Percentiles rank a stretch among this genome's conserved stretches.
These are phyloP conservation scores for Glaucomys volans DNA, from an alignment of 2,113 vertebrate species.

Conservation along the genomic window DNA sequence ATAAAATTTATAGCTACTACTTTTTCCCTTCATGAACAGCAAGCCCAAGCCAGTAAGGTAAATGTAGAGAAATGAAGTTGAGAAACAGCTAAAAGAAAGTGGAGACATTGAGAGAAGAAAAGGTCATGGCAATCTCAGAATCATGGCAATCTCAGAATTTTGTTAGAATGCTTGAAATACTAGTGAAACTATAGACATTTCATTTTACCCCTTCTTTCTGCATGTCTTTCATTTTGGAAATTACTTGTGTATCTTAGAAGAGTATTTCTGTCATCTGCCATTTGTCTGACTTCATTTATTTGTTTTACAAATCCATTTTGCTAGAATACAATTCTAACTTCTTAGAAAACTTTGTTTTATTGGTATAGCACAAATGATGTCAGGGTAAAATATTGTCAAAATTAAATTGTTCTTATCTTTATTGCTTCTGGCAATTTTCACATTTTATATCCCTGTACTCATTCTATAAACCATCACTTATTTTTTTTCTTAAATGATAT, in stretches of 20 bases:
- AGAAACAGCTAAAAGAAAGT: neutral
- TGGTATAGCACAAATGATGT: constrained; percentile 50
- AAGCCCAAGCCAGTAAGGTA: neutral
- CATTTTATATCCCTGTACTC: constrained; percentile 35
- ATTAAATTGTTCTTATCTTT: constrained; percentile 62
- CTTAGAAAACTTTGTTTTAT: constrained; percentile 59
- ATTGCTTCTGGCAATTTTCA: constrained; percentile 62
- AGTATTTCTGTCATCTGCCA: neutral
- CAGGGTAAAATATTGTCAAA: constrained; percentile 27
- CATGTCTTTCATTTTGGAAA: neutral
- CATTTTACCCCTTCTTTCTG: neutral
- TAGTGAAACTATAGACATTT: neutral
- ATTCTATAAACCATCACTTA: constrained; percentile 44
- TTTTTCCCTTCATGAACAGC: neutral
- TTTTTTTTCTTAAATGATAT: constrained; percentile 62
- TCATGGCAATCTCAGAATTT: neutral
- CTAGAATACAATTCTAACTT: constrained; percentile 36
- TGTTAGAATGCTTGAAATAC: neutral
- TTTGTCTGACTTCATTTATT: constrained; percentile 51
- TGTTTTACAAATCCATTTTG: constrained; percentile 45
- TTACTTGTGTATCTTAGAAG: neutral
- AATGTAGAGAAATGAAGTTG: neutral
- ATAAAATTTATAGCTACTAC: neutral
- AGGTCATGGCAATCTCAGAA: neutral
- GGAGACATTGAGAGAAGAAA: neutral